Base-by-base conservation (phyloP, 2,113 vertebrate genomes). In the Indicator indicator region DNA sequence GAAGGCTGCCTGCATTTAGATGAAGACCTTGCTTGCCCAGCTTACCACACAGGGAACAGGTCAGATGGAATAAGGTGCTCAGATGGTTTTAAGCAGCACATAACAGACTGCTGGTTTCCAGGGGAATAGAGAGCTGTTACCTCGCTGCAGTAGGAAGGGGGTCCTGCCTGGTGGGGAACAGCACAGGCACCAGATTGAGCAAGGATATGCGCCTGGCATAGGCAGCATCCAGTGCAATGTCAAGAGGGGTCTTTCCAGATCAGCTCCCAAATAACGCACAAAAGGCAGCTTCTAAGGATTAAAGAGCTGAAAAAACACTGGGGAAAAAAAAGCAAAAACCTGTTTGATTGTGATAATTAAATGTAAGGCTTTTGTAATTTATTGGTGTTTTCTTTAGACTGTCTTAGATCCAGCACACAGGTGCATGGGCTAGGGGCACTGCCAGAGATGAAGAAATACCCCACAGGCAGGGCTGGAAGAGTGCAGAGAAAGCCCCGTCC, bases 61-160 rank as follows among this genome's bases (percentile, higher is more conserved):
- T 74, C 59, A 26, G 68, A 11, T 13, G 52, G 71, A 81, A 38
- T 2, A 13, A 68, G 80, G 79, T 26, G 24, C 30, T 55, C 5
- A 18, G 1, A 9, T 6, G 27, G 15, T 27, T 85, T 13, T 36
- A 16, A 62, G 83, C 70, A 30, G 73, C 48, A 33, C 8, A 0
- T 1, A 75, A 18, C 26, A 69, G 76, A 3, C 58, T 71, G 69
- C 32, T 36, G 77, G 80, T 79, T 79, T 69, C 81, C 89, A 79
- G 55, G 89, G 88, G 16, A 58, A 75, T 32, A 5, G 2, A 5
- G 88, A 83, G 56, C 63, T 67, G 72, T 21, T 4, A 30, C 21
- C 67, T 42, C 0, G 1, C n/a, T 0, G 2, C 2, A 19, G 44
- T 7, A 46, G 71, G 36, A 60, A 4, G 0, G 2, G 28, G 64